A percentile compares a stretch with the other conserved stretches of the same genome.
Evolutionary conservation across 1,140 invertebrate species (phyloP).

Genomic region (Uloborus diversus): DNA sequence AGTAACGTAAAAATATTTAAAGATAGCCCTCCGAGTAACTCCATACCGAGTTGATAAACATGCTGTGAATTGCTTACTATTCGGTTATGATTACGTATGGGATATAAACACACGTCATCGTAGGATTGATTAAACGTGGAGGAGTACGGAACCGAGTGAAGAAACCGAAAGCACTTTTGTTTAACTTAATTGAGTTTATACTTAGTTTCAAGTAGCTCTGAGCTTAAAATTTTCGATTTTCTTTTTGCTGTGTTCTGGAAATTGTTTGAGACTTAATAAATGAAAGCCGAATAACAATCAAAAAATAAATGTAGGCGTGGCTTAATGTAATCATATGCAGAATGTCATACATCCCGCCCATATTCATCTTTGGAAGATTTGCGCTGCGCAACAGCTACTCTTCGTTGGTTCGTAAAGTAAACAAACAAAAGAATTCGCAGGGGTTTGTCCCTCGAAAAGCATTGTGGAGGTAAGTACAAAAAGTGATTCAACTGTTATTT

Average conservation of each 20-base stretch:
- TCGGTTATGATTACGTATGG: not conserved
- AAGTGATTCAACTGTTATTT: too few relatives aligned
- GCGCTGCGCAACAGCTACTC: too few relatives aligned
- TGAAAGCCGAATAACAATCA: too few relatives aligned
- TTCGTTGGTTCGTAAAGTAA: too few relatives aligned
- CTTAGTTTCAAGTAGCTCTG: not conserved
- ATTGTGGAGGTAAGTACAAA: too few relatives aligned
- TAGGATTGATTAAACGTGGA: not conserved
- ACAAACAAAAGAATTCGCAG: too few relatives aligned
- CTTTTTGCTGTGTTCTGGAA: not conserved
- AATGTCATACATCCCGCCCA: too few relatives aligned
- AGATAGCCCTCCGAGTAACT: not conserved
- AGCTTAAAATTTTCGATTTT: not conserved
- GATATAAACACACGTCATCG: not conserved
- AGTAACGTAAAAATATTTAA: slow-evolving; percentile 12
- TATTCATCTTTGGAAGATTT: too few relatives aligned
- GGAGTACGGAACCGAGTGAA: not conserved
- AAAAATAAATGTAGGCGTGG: too few relatives aligned
- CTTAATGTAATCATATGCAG: too few relatives aligned
- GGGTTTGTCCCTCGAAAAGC: too few relatives aligned
- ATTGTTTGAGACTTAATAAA: too few relatives aligned
- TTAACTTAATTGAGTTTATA: not conserved
- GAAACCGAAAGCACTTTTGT: not conserved
- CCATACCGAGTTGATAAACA: not conserved
- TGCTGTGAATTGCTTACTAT: not conserved